Evolutionary conservation across 1,140 invertebrate genomes (phyloP).

Genomic region (Drosophila auraria): DNA sequence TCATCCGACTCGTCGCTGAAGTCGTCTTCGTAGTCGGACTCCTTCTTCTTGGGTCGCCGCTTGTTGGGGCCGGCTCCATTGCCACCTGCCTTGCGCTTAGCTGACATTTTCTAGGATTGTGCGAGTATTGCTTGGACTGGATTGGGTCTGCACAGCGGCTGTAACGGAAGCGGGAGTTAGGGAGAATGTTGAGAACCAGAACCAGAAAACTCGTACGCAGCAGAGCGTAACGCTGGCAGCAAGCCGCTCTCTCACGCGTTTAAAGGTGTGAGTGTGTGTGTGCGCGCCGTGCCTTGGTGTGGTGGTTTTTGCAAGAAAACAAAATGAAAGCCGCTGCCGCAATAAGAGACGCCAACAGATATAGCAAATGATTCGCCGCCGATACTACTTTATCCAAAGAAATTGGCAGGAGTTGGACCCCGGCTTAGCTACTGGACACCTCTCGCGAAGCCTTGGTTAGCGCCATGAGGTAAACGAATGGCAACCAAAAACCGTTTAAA

Average conservation of each 20-base stretch:
- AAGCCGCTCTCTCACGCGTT: conserved; percentile 50
- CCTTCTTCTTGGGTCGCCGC: conserved; percentile 86
- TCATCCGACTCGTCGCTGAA: conserved; percentile 85
- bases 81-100: conserved; percentile 82
- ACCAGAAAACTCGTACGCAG: conserved; percentile 58
- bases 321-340: conserved; percentile 74
- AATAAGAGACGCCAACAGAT: conserved; percentile 56
- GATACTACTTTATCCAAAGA: not conserved
- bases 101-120: conserved; percentile 69
- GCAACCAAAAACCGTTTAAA: conserved; percentile 43
- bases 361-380: conserved; percentile 14
- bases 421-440: not conserved
- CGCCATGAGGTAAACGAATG: conserved; percentile 8
- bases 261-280: conserved; percentile 33
- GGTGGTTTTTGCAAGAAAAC: conserved; percentile 81
- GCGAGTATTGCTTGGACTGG: conserved; percentile 23
- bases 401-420: not conserved
- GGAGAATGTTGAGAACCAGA: conserved; percentile 40
- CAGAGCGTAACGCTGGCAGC: conserved; percentile 55
- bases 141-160: conserved; percentile 46
- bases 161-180: conserved; percentile 47
- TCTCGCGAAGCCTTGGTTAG: not conserved
- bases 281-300: conserved; percentile 49
- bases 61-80: conserved; percentile 84
- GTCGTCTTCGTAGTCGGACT: conserved; percentile 86